These are phyloP conservation scores for Dasyornis broadbenti DNA, from an alignment of 2,113 vertebrate genomes.

Conservation along the genomic window DNA sequence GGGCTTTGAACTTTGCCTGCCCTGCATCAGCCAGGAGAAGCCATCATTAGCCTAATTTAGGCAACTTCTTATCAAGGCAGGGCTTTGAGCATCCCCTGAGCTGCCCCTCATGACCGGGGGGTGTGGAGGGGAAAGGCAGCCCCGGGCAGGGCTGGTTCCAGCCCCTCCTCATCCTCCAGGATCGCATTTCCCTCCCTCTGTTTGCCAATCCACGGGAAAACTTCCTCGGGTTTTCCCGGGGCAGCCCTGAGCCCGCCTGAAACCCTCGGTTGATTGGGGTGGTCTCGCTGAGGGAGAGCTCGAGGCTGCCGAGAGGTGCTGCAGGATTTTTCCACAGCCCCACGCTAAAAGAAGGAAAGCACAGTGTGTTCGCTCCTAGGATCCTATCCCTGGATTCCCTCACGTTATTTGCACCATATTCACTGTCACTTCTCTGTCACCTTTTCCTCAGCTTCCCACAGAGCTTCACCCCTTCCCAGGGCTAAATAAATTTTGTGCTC, in stretches of 20 bases:
- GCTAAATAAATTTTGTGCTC: background rate
- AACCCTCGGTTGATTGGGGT: rapidly evolving
- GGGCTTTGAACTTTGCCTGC: slow-evolving; percentile 23
- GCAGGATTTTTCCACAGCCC: background rate
- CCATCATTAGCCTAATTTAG: slow-evolving; percentile 13
- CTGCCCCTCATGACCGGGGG: background rate
- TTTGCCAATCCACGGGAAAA: background rate
- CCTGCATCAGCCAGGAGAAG: background rate
- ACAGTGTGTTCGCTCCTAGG: rapidly evolving
- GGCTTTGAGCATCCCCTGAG: background rate
- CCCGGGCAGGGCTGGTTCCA: background rate
- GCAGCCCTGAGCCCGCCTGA: rapidly evolving
- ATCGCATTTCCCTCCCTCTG: rapidly evolving
- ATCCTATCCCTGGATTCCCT: background rate
- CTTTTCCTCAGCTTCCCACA: background rate
- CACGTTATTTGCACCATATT: rapidly evolving
- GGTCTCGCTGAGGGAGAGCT: rapidly evolving
- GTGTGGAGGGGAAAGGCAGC: background rate
- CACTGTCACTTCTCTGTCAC: background rate
- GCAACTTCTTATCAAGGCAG: background rate
- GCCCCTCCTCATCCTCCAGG: rapidly evolving
- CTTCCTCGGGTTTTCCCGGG: rapidly evolving
- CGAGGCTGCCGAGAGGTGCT: background rate
- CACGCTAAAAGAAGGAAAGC: rapidly evolving
- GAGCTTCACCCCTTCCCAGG: background rate